Evolutionary conservation across 2,888 invertebrate genomes (phyloP), one percentile per base, ranked within the genome.

Genomic region (Zootermopsis nevadensis): DNA sequence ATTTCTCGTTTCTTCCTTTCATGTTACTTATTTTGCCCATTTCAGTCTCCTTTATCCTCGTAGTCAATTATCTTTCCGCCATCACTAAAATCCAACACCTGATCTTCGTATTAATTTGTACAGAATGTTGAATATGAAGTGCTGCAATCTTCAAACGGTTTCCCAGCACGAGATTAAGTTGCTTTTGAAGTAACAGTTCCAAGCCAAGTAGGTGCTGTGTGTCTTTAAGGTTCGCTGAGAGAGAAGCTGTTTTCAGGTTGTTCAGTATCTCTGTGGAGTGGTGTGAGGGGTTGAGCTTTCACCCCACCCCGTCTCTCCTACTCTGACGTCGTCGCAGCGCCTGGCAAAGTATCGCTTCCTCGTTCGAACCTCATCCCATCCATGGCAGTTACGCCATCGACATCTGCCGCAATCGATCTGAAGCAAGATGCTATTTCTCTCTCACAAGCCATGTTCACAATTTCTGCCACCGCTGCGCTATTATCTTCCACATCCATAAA

Each of bases 331-430:
- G 60, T 48, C 48, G 15, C 66, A n/a, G 10, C 66, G 30, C 30
- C 66, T n/a, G n/a, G 66, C 66, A 30, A 69, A 33, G 69, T 69
- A 69, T 33, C 33, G 31, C 22, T 69, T 19, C 30, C 6, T 10
- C n/a, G 7, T 60, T 60, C 60, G 60, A 60, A n/a, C 60, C 60
- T 60, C 60, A 60, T 69, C 69, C 69, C 69, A 22, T 69, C 27
- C 22, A n/a, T 22, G 33, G 69, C 33, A 69, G 69, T 69, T 33
- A 69, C 33, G 33, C 31, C 69, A 69, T 69, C 69, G 24, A 69
- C 69, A 69, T 69, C 69, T 69, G 69, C 69, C 22, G 30, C 69
- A 69, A 69, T 69, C 69, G 33, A 69, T 69, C 69, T 69, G 33
- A 30, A 22, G 33, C 22, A 33, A 33, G 19, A 69, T 30, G 67